Conservation (phyloP, 2,113 vertebrate genomes). For the Sceloporus tristichus region DNA sequence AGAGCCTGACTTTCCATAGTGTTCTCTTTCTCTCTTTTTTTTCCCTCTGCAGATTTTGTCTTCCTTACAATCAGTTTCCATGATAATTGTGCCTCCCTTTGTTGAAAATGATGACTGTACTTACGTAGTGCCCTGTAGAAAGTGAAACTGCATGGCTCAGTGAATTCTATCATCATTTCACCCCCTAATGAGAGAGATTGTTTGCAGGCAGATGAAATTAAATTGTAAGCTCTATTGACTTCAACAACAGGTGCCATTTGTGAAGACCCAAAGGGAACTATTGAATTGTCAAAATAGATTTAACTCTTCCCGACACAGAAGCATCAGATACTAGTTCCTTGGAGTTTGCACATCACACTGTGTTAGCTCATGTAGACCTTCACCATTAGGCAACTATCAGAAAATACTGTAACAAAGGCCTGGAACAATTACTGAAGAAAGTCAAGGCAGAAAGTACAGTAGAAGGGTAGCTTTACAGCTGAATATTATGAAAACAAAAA, state of each 20-base stretch:
- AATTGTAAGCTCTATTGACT: conserved; percentile 92
- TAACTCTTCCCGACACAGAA: conserved; percentile 73
- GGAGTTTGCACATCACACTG: conserved; percentile 42
- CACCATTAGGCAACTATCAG: neutral
- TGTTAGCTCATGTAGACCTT: conserved; percentile 25
- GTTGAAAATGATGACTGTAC: conserved; percentile 81
- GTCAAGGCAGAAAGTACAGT: too few relatives aligned
- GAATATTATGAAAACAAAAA: neutral
- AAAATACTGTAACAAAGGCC: too few relatives aligned
- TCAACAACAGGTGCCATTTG: conserved; percentile 93
- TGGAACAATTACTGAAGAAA: too few relatives aligned
- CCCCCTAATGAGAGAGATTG: conserved; percentile 90
- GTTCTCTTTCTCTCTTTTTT: conserved; percentile 28
- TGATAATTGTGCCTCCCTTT: conserved; percentile 80
- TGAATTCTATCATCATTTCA: conserved; percentile 88
- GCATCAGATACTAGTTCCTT: conserved; percentile 59
- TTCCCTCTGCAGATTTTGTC: conserved; percentile 37
- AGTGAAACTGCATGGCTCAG: conserved; percentile 84
- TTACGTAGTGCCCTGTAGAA: conserved; percentile 83
- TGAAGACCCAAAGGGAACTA: conserved; percentile 78
- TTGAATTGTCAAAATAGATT: conserved; percentile 77
- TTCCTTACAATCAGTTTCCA: conserved; percentile 77
- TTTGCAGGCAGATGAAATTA: conserved; percentile 96
- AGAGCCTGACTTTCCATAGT: conserved; percentile 58
- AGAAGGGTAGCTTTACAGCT: too few relatives aligned